Conservation (phyloP, 2,797 vertebrate genomes). For the Cetoscarus ocellatus region DNA sequence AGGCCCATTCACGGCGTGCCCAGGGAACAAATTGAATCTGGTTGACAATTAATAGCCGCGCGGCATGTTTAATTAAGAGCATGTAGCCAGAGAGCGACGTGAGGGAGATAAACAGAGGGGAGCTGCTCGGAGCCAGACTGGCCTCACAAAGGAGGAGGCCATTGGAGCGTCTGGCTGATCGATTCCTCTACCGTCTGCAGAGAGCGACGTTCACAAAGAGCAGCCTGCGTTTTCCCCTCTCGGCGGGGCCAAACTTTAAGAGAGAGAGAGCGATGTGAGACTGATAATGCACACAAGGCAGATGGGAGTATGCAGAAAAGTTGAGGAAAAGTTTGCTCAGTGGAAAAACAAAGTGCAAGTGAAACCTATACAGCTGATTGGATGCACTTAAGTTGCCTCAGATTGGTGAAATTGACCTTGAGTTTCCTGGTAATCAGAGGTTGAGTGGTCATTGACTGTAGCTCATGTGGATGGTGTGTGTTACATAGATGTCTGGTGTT, state of each 20-base stretch:
- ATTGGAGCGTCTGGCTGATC: slow-evolving; percentile 79
- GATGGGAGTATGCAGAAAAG: slow-evolving; percentile 71
- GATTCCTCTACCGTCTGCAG: slow-evolving; percentile 78
- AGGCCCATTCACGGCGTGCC: slow-evolving; percentile 81
- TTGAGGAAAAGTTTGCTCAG: slow-evolving; percentile 53
- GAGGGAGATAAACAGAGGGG: slow-evolving; percentile 81
- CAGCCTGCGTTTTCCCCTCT: slow-evolving; percentile 58
- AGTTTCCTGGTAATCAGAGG: slow-evolving; percentile 18
- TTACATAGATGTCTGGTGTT: slow-evolving; percentile 66
- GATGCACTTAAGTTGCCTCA: slow-evolving; percentile 23
- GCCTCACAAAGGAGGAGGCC: slow-evolving; percentile 81
- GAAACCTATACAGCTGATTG: slow-evolving; percentile 40
- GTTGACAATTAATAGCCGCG: slow-evolving; percentile 86
- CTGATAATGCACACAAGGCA: slow-evolving; percentile 76
- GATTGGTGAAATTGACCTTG: slow-evolving; percentile 63
- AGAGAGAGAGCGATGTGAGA: slow-evolving; percentile 64
- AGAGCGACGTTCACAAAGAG: slow-evolving; percentile 77
- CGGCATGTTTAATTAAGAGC: slow-evolving; percentile 87
- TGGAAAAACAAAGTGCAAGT: slow-evolving; percentile 24
- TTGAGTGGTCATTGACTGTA: slow-evolving; percentile 45
- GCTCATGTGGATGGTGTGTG: slow-evolving; percentile 56
- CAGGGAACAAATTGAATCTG: slow-evolving; percentile 85
- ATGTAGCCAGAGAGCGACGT: slow-evolving; percentile 75
- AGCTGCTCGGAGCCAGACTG: slow-evolving; percentile 69
- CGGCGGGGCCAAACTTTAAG: slow-evolving; percentile 63